These are phyloP conservation scores for Chrysina gloriosa DNA, from an alignment of 2,888 invertebrate species.

Conservation along the genomic window DNA sequence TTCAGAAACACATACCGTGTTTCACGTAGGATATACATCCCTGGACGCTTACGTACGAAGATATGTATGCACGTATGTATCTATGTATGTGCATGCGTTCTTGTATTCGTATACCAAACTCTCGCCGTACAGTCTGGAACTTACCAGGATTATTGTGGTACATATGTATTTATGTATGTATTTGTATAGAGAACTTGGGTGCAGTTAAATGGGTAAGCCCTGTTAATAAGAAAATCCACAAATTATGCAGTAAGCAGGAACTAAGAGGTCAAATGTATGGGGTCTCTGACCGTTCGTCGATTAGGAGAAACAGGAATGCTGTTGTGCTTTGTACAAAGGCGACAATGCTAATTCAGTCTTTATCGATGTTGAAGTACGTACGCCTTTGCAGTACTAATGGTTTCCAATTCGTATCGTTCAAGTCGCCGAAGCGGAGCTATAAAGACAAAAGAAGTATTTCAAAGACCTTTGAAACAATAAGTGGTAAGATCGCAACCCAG, in stretches of 20 bases:
- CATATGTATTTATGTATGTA: too few species aligned
- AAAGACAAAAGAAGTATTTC: too few species aligned
- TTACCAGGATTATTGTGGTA: not conserved
- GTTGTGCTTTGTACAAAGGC: not conserved
- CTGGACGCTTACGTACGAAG: too few species aligned
- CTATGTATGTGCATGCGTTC: not conserved
- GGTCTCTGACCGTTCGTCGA: constrained; percentile 12
- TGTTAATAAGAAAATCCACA: constrained; percentile 8
- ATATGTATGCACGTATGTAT: not conserved
- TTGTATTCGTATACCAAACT: not conserved
- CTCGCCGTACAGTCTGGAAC: not conserved
- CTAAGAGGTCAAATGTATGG: constrained; percentile 17
- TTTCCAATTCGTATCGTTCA: not conserved
- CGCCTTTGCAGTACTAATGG: not conserved
- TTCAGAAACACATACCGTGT: not conserved
- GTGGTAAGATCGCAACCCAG: too few species aligned
- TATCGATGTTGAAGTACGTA: not conserved
- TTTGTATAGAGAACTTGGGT: constrained; percentile 21
- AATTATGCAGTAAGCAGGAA: not conserved
- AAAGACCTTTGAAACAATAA: too few species aligned
- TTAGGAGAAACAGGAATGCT: not conserved
- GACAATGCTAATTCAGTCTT: constrained; percentile 1
- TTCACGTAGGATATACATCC: too few species aligned
- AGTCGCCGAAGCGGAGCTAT: not conserved
- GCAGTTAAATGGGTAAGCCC: constrained; percentile 17